Conservation (phyloP, 2,888 invertebrate species). For the Diogma glabrata region DNA sequence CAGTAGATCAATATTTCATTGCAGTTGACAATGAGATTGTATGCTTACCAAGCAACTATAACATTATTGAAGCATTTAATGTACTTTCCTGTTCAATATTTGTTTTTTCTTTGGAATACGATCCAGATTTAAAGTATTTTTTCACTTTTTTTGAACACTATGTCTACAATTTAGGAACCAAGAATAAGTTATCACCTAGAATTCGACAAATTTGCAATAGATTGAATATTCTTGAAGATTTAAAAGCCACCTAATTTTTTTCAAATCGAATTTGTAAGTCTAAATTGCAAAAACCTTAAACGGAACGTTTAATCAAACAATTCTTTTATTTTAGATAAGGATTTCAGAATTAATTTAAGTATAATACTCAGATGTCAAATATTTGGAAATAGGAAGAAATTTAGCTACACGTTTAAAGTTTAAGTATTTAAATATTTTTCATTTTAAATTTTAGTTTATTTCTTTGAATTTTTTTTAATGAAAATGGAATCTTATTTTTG, state of each 20-base stretch:
- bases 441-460: background rate
- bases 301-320: too few relatives aligned
- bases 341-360: too few relatives aligned
- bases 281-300: too few relatives aligned
- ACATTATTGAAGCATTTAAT: background rate
- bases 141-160: background rate
- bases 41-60: background rate
- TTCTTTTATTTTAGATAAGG: too few relatives aligned
- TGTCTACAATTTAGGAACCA: background rate
- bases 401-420: too few relatives aligned
- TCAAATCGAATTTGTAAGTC: too few relatives aligned
- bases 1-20: background rate
- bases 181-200: background rate
- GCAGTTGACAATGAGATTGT: background rate
- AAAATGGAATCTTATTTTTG: conserved; percentile 2
- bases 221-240: background rate
- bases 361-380: too few relatives aligned
- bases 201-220: background rate
- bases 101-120: background rate
- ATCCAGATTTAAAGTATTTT: background rate
- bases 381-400: too few relatives aligned
- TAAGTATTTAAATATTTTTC: background rate
- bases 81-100: background rate
- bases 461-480: background rate
- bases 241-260: background rate